Base-by-base conservation (phyloP, 2,797 vertebrate genomes). In the Austrolebias charrua region DNA sequence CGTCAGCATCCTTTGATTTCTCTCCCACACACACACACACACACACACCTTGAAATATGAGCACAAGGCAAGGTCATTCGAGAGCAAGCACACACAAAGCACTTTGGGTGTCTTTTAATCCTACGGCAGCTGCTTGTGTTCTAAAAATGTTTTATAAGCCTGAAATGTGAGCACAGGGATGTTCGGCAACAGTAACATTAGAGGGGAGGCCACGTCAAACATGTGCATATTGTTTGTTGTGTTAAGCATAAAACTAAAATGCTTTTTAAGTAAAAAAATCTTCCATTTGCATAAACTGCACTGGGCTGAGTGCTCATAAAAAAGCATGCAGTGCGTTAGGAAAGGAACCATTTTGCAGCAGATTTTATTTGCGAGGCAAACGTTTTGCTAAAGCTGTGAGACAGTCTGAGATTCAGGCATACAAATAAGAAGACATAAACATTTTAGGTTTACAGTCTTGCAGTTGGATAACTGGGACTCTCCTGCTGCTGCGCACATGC, bases 141-240 rank as follows among this genome's bases (percentile, higher is more conserved):
- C 15, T 47, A 68, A 66, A 68, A 38, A 77, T 60, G 69, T 86
- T 84, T 80, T 66, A 76, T 45, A 57, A 54, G 55, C 54, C 44
- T 24, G 19, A 19, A 11, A 20, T 18, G 46, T 20, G 57, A 6
- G 12, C 7, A n/a, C 19, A 28, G 57, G n/a, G 11, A 49, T 49
- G 33, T 24, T 60, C 45, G 6, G 18, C 33, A 40, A 24, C 31
- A 48, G 15, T 48, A 59, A 45, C 16, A 16, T 18, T 45, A 31
- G 2, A 46, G 20, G 12, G 50, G 18, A 45, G 18, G 18, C 4
- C 9, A 33, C 6, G 5, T 29, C 42, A 63, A 4, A 43, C 20
- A 20, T n/a, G 24, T 15, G 24, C 29, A 48, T 4, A 31, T 4
- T 42, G 29, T 35, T 31, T 45, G 31, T 11, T 40, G 24, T 55